Base-by-base conservation (phyloP, 2,888 invertebrate genomes). In the Cetonia aurata region DNA sequence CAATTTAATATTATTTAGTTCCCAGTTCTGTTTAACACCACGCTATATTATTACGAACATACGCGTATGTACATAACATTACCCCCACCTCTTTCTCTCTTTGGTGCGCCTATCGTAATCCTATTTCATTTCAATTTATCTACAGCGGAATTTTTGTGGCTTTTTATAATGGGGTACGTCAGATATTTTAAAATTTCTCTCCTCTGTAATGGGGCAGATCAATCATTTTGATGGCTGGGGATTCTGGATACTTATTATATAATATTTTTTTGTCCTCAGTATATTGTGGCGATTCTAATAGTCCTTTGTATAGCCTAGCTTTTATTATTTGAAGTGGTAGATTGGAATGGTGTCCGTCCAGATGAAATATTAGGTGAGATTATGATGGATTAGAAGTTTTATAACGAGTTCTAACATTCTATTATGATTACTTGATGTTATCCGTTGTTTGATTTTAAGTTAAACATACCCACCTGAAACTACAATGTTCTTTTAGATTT, bases 1-100 rank as follows among this genome's bases (percentile, higher is more conserved):
- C 78, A 76, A 76, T 76, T 74, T 75, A 72, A 71, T 72, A 71
- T 74, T 72, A 37, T 37, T 65, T 65, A 42, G 50, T 65, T 50
- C 55, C 37, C 33, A 25, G 33, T 46, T 3, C 37, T 65, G 50
- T 65, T 31, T 65, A 50, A 12, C 52, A 52, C 52, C 37, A 46
- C 13, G 8, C 48, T 48, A 15, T 4, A 15, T 6, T 8, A 48
- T 13, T 12, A 3, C 13, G 37, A n/a, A n/a, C n/a, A 17, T 17
- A 44, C 44, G 19, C 44, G 12, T 59, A 44, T n/a, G 15, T 31
- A 50, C 15, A 3, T 50, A 48, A 25, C 48, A 48, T 50, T 25
- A 19, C 19, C 52, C 52, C 25, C 19, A 31, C 12, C 9, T 60
- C 17, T 57, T 42, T 19, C 19, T 19, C 19, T 52, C 25, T 19